Percentiles rank a stretch among this genome's conserved stretches.
These are phyloP conservation scores for Ciona savignyi DNA, from an alignment of 23 tunicate genomes.

Conservation along the genomic window DNA sequence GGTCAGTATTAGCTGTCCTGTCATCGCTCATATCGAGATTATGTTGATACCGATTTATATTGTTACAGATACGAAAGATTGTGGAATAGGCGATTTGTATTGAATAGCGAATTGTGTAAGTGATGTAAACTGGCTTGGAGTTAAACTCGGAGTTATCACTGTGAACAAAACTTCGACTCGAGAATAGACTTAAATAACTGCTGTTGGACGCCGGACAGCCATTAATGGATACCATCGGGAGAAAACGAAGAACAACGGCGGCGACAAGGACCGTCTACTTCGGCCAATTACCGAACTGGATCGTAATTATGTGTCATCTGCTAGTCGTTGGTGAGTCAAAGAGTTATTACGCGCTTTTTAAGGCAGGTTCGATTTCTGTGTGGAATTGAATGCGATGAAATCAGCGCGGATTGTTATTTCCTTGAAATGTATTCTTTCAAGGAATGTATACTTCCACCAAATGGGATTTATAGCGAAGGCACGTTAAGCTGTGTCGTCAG, in stretches of 20 bases:
- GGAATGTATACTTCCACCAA: too few relatives aligned
- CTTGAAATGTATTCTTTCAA: too few relatives aligned
- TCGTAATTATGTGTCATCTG: constrained; percentile 1
- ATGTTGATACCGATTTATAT: not conserved
- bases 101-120: not conserved
- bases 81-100: not conserved
- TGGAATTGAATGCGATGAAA: too few relatives aligned
- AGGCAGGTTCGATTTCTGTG: too few relatives aligned
- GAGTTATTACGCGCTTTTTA: too few relatives aligned
- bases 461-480: too few relatives aligned
- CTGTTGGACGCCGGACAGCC: not conserved
- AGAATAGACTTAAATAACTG: not conserved
- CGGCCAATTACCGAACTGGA: not conserved
- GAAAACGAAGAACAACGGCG: not conserved
- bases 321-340: not conserved
- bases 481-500: too few relatives aligned
- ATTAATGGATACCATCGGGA: not conserved
- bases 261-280: not conserved
- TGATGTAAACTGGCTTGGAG: not conserved
- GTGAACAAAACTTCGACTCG: not conserved
- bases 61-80: not conserved
- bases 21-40: not conserved
- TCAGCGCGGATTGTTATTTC: too few relatives aligned
- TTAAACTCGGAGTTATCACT: not conserved
- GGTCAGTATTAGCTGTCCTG: not conserved